phyloP scores from a whole-genome alignment of 2,797 vertebrate species.

The Sternotherus odoratus region DNA sequence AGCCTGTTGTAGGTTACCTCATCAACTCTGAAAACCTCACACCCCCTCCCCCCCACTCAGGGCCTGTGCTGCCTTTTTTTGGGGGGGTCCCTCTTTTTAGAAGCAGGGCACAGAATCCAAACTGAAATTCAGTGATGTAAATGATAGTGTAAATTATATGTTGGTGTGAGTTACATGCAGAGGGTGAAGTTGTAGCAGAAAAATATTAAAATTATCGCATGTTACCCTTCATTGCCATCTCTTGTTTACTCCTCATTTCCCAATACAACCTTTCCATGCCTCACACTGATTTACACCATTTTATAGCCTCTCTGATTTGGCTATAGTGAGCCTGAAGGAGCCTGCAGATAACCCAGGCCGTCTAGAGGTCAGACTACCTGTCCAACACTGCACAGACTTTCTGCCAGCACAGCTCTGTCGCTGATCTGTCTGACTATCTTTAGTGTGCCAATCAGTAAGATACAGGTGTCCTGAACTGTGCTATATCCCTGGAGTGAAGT shows the following conservation, averaged over 20 bases:
- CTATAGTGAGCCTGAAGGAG: not conserved
- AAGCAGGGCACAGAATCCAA: not conserved
- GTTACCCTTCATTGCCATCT: not conserved
- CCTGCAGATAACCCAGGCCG: not conserved
- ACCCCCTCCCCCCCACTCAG: not conserved
- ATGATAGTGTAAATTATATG: not conserved
- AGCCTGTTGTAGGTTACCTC: not conserved
- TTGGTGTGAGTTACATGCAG: not conserved
- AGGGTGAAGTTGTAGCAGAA: not conserved
- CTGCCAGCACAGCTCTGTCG: not conserved
- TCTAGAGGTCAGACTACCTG: accelerated
- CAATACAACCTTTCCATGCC: not conserved
- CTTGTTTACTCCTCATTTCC: not conserved
- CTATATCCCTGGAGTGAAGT: not conserved
- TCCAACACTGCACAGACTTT: not conserved
- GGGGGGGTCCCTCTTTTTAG: not conserved
- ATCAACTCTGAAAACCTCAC: not conserved
- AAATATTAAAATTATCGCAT: accelerated
- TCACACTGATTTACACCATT: not conserved
- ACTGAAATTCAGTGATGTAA: not conserved
- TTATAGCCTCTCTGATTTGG: not conserved
- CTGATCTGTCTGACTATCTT: not conserved
- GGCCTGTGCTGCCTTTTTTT: not conserved
- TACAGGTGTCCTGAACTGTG: not conserved
- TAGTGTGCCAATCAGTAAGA: not conserved